phyloP scores from a whole-genome alignment of 2,113 vertebrate species.

The Telmatochromis brichardi region DNA sequence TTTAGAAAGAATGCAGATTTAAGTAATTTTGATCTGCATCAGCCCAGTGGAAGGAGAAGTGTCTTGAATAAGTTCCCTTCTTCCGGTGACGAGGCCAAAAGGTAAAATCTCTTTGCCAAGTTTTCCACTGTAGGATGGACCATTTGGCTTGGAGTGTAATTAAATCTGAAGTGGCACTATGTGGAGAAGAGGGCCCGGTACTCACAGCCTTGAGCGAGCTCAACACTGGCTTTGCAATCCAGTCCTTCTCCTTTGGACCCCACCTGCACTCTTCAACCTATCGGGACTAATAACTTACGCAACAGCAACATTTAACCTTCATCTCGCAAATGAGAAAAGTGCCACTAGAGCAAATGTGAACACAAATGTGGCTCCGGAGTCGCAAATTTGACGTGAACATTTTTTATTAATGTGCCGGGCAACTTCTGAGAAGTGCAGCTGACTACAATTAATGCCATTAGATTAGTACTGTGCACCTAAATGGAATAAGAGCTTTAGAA shows the following conservation, averaged over 20 bases:
- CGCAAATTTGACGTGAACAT: background rate
- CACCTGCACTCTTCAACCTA: conserved; percentile 51
- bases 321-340: conserved; percentile 40
- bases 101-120: conserved; percentile 15
- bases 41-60: background rate
- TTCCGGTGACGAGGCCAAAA: background rate
- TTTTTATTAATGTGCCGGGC: conserved; percentile 3
- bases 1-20: background rate
- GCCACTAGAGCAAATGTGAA: conserved; percentile 27
- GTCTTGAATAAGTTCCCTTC: background rate
- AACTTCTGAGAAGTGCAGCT: conserved; percentile 50
- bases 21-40: background rate
- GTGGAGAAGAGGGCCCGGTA: conserved; percentile 21
- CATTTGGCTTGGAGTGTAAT: conserved; percentile 42
- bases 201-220: conserved; percentile 6
- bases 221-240: conserved; percentile 25
- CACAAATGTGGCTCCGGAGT: background rate
- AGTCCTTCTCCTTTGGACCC: conserved; percentile 11
- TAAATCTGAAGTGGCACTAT: conserved; percentile 49
- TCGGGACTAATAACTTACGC: conserved; percentile 47
- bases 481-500: conserved; percentile 40
- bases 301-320: conserved; percentile 52
- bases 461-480: conserved; percentile 40
- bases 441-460: conserved; percentile 59
- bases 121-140: conserved; percentile 1